Conservation (phyloP, 1,140 invertebrate genomes). For the Halesus radiatus region DNA sequence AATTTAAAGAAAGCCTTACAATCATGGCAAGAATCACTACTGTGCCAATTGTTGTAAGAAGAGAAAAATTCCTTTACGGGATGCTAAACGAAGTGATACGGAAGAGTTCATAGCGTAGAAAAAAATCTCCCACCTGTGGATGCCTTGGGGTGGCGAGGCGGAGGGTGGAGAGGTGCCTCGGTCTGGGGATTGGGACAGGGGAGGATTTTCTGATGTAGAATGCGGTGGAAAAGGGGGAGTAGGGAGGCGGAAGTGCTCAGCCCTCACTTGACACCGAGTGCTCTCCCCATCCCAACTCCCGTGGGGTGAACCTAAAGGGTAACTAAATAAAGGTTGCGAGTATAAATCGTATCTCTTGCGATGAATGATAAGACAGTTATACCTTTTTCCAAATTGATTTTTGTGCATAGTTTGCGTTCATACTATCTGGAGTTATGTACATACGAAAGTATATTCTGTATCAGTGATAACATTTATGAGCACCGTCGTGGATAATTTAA, state of each 20-base stretch:
- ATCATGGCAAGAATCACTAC: too few relatives aligned
- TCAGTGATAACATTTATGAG: too few relatives aligned
- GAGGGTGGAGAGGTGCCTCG: neutral
- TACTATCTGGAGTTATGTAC: too few relatives aligned
- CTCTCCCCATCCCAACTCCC: neutral
- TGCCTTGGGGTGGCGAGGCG: neutral
- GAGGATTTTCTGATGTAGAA: neutral
- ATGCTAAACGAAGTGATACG: neutral
- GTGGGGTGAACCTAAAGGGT: conserved; percentile 1
- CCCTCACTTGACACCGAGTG: conserved; percentile 39
- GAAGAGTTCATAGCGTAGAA: conserved; percentile 10
- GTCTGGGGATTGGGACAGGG: neutral
- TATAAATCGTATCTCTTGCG: neutral
- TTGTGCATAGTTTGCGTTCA: too few relatives aligned
- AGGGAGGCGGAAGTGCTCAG: neutral
- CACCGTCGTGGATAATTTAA: too few relatives aligned
- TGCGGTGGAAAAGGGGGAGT: neutral
- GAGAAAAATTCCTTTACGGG: conserved; percentile 9
- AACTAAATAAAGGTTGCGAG: conserved; percentile 13
- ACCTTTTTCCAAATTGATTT: too few relatives aligned
- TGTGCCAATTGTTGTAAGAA: too few relatives aligned
- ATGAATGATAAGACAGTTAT: too few relatives aligned
- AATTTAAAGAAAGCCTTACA: too few relatives aligned
- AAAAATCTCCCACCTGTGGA: conserved; percentile 30
- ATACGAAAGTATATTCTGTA: too few relatives aligned